These are phyloP conservation scores for Helicolenus hilgendorfi DNA, from an alignment of 2,797 vertebrate species.

Conservation along the genomic window DNA sequence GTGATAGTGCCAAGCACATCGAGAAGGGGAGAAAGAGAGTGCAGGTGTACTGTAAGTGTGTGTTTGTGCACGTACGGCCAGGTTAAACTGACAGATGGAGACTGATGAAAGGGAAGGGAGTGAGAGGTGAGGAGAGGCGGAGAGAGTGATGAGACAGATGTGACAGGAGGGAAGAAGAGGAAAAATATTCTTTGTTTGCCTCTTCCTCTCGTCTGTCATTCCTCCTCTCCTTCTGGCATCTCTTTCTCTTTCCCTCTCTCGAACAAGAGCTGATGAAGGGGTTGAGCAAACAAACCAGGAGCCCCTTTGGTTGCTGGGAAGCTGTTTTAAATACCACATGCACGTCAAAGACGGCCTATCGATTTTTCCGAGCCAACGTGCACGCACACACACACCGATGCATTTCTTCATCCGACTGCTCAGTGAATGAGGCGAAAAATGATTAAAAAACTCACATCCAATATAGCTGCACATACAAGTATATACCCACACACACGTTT, in stretches of 20 bases:
- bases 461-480: background rate
- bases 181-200: background rate
- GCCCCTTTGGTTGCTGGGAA: conserved; percentile 20
- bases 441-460: conserved; percentile 19
- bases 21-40: background rate
- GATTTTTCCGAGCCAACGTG: conserved; percentile 38
- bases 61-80: background rate
- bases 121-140: conserved; percentile 12
- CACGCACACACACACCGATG: background rate
- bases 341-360: conserved; percentile 30
- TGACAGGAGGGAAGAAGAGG: background rate
- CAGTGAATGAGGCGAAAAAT: conserved; percentile 1
- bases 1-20: background rate
- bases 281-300: conserved; percentile 50
- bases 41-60: background rate
- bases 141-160: conserved; percentile 37
- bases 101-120: conserved; percentile 48
- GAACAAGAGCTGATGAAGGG: conserved; percentile 22
- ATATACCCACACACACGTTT: background rate
- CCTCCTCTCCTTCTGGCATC: background rate
- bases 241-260: background rate
- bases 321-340: conserved; percentile 40
- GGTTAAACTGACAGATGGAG: conserved; percentile 64
- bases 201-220: background rate
- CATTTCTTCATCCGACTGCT: conserved; percentile 8